These are phyloP conservation scores for Spilarctia lutea DNA, from an alignment of 2,888 invertebrate genomes.

Conservation along the genomic window DNA sequence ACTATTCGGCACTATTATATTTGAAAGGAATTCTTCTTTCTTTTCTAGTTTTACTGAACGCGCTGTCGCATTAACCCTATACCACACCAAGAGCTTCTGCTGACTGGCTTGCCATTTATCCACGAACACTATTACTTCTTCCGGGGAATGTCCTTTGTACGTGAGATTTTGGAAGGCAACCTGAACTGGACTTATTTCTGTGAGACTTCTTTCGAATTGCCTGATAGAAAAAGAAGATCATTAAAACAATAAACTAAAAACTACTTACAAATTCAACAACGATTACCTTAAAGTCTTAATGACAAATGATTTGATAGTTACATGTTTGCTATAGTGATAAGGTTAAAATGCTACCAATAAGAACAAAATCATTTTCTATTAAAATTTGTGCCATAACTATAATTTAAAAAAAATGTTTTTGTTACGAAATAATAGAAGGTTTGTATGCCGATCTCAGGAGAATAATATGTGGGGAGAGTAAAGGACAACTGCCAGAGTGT, in stretches of 20 bases:
- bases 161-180: slow-evolving; percentile 26
- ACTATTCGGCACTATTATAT: too few species aligned
- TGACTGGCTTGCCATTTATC: slow-evolving; percentile 27
- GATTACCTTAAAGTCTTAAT: neutral
- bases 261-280: neutral
- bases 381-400: too few species aligned
- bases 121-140: slow-evolving; percentile 27
- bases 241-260: neutral
- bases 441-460: too few species aligned
- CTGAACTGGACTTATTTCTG: neutral
- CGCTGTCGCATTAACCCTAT: slow-evolving; percentile 29
- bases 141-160: slow-evolving; percentile 28
- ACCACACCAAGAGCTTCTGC: slow-evolving; percentile 23
- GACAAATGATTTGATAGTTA: neutral
- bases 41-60: neutral
- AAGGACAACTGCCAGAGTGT: too few species aligned
- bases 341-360: too few species aligned
- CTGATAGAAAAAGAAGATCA: slow-evolving; percentile 15
- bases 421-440: too few species aligned
- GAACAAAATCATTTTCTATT: too few species aligned
- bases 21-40: neutral
- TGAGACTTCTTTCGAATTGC: slow-evolving; percentile 25
- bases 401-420: too few species aligned
- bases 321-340: too few species aligned
- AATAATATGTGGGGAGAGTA: too few species aligned